Evolutionary conservation across 2,797 vertebrate species (phyloP).

Genomic region (Sebastes diaconus): DNA sequence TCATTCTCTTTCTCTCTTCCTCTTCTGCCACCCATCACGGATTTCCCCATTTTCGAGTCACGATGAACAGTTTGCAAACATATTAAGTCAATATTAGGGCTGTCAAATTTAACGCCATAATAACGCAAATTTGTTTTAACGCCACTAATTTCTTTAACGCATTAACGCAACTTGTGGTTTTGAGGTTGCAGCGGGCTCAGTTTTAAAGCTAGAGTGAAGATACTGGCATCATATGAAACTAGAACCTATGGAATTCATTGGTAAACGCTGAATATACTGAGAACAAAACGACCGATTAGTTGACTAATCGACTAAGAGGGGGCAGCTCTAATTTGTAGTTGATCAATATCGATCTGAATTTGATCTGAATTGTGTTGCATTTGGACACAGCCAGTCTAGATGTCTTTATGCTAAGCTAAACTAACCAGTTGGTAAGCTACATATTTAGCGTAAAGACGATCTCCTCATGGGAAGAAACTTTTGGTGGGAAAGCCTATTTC

Average conservation of each 20-base stretch:
- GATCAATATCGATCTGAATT: neutral
- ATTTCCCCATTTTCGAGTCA: neutral
- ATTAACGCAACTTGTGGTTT: no score
- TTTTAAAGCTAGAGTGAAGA: no score
- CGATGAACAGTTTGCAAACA: neutral
- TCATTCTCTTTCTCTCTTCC: neutral
- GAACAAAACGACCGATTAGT: neutral
- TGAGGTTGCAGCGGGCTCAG: no score
- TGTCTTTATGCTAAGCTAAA: no score
- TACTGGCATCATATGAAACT: no score
- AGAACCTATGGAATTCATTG: no score
- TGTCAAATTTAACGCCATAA: neutral
- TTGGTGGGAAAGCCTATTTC: no score
- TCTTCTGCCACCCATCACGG: neutral
- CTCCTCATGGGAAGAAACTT: neutral
- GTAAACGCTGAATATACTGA: no score
- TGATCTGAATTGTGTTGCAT: neutral
- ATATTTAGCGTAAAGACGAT: neutral
- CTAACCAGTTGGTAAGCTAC: neutral
- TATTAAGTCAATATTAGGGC: neutral
- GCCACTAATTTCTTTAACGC: no score
- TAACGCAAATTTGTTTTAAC: no score
- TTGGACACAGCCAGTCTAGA: neutral
- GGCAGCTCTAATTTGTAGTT: neutral
- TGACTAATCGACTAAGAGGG: neutral